These are phyloP conservation scores for Ischnus inquisitorius DNA, from an alignment of 2,888 invertebrate genomes.

Conservation along the genomic window DNA sequence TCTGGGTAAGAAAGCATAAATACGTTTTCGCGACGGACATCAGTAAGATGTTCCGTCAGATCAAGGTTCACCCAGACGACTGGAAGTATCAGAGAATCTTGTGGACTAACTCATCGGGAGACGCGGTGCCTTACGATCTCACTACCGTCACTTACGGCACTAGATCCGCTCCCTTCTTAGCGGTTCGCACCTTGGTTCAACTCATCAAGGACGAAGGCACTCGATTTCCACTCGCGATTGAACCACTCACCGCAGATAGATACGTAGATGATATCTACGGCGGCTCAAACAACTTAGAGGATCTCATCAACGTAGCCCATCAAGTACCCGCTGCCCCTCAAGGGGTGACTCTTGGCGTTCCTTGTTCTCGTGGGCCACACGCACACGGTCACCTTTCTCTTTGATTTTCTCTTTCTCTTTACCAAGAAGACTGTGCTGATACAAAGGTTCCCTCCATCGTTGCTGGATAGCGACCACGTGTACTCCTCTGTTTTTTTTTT, in stretches of 20 bases:
- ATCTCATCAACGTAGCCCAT: background rate
- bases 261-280: conserved; percentile 70
- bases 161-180: conserved; percentile 57
- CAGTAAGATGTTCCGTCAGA: conserved; percentile 39
- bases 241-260: conserved; percentile 39
- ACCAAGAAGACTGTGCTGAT: too few species aligned
- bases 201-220: conserved; percentile 56
- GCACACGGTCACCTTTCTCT: too few species aligned
- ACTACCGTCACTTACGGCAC: conserved; percentile 57
- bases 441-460: too few species aligned
- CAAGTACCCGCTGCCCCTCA: too few species aligned
- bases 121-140: background rate
- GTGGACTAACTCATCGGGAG: background rate
- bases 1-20: conserved; percentile 19
- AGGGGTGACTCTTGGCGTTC: too few species aligned
- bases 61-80: conserved; percentile 21
- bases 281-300: conserved; percentile 29
- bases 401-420: too few species aligned
- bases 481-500: too few species aligned
- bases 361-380: too few species aligned
- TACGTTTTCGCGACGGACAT: conserved; percentile 36
- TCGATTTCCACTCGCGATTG: conserved; percentile 42
- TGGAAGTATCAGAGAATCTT: conserved; percentile 20
- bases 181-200: conserved; percentile 55
- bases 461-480: too few species aligned